Percentiles rank a stretch among this genome's conserved stretches.
These are phyloP conservation scores for Motacilla alba DNA, from an alignment of 2,113 vertebrate genomes.

Conservation along the genomic window DNA sequence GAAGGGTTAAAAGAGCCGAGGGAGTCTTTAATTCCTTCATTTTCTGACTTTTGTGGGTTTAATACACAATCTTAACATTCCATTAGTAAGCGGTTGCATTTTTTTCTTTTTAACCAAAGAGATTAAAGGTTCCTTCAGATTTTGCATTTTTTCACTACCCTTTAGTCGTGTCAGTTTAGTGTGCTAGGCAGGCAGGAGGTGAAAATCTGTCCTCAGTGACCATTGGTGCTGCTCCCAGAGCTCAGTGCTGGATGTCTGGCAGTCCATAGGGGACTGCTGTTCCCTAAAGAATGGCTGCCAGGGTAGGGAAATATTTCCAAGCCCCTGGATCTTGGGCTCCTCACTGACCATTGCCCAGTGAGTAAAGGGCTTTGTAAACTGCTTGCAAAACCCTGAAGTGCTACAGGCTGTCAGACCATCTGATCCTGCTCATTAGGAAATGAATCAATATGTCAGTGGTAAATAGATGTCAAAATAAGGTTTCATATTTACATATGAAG, in stretches of 20 bases:
- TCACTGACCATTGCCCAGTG: neutral
- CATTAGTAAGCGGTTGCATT: slow-evolving; percentile 47
- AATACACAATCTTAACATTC: slow-evolving; percentile 69
- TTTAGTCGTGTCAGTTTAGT: neutral
- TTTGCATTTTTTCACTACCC: neutral
- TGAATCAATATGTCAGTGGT: neutral
- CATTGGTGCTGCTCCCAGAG: neutral
- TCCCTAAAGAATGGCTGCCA: neutral
- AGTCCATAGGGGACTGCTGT: neutral
- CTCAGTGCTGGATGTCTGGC: neutral
- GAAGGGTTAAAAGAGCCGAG: slow-evolving; percentile 59
- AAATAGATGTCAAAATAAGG: neutral
- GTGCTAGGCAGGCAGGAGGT: neutral
- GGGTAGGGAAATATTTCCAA: neutral
- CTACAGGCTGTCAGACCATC: accelerated
- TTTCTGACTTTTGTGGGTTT: slow-evolving; percentile 72
- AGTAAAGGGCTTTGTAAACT: neutral
- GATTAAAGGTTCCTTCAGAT: slow-evolving; percentile 44
- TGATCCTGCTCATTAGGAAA: neutral
- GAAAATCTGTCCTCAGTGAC: neutral
- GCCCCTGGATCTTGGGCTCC: neutral
- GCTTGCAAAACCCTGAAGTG: neutral
- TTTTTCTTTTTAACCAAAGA: slow-evolving; percentile 16
- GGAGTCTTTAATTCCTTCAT: slow-evolving; percentile 62
- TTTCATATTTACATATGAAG: neutral